Evolutionary conservation across 2,113 vertebrate genomes (phyloP).

Genomic region (Brachypteracias leptosomus): DNA sequence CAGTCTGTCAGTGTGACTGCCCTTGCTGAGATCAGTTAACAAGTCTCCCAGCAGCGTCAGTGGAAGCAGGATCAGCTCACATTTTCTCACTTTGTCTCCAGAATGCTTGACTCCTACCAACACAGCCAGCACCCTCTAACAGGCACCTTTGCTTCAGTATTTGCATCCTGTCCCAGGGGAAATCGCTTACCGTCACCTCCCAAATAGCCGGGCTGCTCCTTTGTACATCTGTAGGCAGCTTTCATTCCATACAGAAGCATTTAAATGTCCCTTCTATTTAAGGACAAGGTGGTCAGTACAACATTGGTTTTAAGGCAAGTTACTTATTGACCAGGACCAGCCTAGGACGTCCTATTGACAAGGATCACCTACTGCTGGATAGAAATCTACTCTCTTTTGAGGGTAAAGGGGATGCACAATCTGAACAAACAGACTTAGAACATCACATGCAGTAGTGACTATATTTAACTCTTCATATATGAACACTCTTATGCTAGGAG

Average conservation of each 20-base stretch:
- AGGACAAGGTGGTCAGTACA: background rate
- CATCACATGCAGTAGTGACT: background rate
- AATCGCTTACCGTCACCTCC: background rate
- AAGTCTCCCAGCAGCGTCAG: background rate
- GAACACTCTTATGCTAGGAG: background rate
- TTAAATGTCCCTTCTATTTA: background rate
- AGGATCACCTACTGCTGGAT: background rate
- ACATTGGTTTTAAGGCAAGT: background rate
- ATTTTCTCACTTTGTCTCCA: background rate
- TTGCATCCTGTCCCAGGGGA: background rate
- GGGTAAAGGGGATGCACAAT: background rate
- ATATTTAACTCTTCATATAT: background rate
- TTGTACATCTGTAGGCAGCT: background rate
- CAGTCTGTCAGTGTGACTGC: background rate
- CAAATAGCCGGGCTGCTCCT: background rate
- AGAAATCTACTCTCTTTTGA: background rate
- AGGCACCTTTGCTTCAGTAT: background rate
- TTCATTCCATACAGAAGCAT: background rate
- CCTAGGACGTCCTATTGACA: background rate
- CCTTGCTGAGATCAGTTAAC: background rate
- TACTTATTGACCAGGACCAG: background rate
- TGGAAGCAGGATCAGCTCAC: background rate
- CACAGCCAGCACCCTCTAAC: background rate
- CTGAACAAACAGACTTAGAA: background rate
- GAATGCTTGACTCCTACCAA: accelerated